Base-by-base conservation (phyloP, 2,113 vertebrate genomes). In the Syrmaticus mikado region DNA sequence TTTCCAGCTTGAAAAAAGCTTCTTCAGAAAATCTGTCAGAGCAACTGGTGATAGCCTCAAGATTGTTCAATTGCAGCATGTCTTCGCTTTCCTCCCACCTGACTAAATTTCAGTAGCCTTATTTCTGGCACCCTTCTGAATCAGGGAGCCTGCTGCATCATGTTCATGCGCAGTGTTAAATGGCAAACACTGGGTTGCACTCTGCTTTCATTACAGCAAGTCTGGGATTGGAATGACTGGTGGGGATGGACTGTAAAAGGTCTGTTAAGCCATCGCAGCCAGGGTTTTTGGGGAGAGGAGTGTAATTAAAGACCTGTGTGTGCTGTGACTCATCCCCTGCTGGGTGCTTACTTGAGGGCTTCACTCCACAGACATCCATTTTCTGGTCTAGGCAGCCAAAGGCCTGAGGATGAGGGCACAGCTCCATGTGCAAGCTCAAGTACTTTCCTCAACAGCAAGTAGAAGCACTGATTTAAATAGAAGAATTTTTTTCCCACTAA, bases 361-460 rank as follows among this genome's bases (percentile, higher is more conserved):
- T 70, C 8, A 40, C 41, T 78, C 6, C 4, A 28, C 36, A 36
- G 40, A 11, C 3, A 0, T 41, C 1, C 3, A 4, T 61, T 57
- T 87, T 60, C 50, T 3, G 1, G 4, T 30, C 5, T 48, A 17
- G 25, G 17, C 20, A 79, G 19, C 11, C 38, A 52, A 65, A 86
- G 25, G 46, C 43, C 34, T n/a, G 28, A 74, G 50, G 14, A 30
- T 18, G 36, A 77, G 15, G n/a, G 50, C 41, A 57, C 65, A 67
- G 4, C 83, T 90, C 30, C 32, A 40, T 10, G 2, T 53, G 64
- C 28, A 27, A 15, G 25, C 68, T n/a, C 43, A 38, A 24, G 34
- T 36, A 20, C 19, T 78, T 86, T n/a, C 16, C 28, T 65, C 78
- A 48, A 32, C 58, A 82, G 34, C 34, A 36, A 55, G 34, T 30